phyloP scores from a whole-genome alignment of 2,797 vertebrate species.

The Silurus aristotelis region DNA sequence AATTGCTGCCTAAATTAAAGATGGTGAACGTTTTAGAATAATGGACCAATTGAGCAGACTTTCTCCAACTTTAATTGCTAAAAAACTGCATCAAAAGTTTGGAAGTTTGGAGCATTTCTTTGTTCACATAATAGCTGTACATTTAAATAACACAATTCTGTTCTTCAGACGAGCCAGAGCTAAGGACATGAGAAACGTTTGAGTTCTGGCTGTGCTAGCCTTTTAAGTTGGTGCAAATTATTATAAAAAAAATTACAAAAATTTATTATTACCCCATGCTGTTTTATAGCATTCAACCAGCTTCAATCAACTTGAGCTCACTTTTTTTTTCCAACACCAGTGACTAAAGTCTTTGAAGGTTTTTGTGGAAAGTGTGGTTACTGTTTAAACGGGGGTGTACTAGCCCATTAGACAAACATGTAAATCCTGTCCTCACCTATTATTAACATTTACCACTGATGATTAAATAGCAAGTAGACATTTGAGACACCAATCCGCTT shows the following conservation, averaged over 20 bases:
- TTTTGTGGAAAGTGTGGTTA: conserved; percentile 3
- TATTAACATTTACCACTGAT: not conserved
- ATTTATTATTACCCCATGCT: not conserved
- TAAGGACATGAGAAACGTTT: conserved; percentile 1
- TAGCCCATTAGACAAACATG: not conserved
- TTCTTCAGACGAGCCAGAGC: conserved; percentile 9
- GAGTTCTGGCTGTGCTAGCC: not conserved
- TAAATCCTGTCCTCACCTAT: not conserved
- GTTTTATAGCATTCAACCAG: not conserved
- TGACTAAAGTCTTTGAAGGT: not conserved
- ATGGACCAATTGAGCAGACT: not conserved
- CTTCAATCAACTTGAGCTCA: not conserved
- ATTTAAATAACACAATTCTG: conserved; percentile 7
- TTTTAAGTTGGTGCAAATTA: not conserved
- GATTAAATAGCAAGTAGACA: conserved; percentile 18
- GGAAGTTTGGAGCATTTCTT: conserved; percentile 11
- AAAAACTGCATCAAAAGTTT: conserved; percentile 17
- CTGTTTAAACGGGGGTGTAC: not conserved
- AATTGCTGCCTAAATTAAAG: conserved; percentile 13
- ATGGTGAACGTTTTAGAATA: conserved; percentile 1
- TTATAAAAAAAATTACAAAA: conserved; percentile 6
- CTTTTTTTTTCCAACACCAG: not conserved
- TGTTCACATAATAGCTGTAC: conserved; percentile 36
- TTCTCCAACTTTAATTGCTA: conserved; percentile 3
- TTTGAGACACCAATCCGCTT: conserved; percentile 15